These are phyloP conservation scores for Syritta pipiens DNA, from an alignment of 2,888 invertebrate species.

Conservation along the genomic window DNA sequence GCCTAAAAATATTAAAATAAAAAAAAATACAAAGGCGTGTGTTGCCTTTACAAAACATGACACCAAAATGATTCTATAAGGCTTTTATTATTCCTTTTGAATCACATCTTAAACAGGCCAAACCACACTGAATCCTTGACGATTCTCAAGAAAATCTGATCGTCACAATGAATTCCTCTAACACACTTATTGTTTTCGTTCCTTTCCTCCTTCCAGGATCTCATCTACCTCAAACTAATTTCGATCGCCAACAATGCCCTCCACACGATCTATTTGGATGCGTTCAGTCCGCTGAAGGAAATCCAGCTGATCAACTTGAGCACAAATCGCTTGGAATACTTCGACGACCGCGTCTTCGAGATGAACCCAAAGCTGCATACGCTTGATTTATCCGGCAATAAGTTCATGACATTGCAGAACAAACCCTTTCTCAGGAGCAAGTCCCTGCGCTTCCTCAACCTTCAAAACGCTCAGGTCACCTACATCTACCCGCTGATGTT, in stretches of 20 bases:
- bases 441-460: constrained; percentile 81
- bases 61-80: too few relatives aligned
- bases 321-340: constrained; percentile 82
- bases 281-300: constrained; percentile 81
- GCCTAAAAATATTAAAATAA: too few relatives aligned
- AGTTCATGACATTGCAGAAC: constrained; percentile 81
- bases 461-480: constrained; percentile 82
- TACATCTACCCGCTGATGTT: constrained; percentile 81
- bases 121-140: too few relatives aligned
- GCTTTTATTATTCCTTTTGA: too few relatives aligned
- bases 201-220: constrained; percentile 70
- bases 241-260: constrained; percentile 82
- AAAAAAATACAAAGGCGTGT: too few relatives aligned
- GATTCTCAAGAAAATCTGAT: not conserved
- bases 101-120: too few relatives aligned
- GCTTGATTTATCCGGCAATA: constrained; percentile 83
- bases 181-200: not conserved
- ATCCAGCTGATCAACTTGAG: constrained; percentile 82
- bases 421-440: constrained; percentile 82
- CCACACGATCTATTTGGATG: constrained; percentile 83
- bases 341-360: constrained; percentile 81
- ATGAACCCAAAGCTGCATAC: constrained; percentile 80
- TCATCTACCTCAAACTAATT: constrained; percentile 73
- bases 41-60: too few relatives aligned
- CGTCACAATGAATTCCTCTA: not conserved